These are phyloP conservation scores for Heterotilapia buettikoferi DNA, from an alignment of 2,113 vertebrate genomes.

Conservation along the genomic window DNA sequence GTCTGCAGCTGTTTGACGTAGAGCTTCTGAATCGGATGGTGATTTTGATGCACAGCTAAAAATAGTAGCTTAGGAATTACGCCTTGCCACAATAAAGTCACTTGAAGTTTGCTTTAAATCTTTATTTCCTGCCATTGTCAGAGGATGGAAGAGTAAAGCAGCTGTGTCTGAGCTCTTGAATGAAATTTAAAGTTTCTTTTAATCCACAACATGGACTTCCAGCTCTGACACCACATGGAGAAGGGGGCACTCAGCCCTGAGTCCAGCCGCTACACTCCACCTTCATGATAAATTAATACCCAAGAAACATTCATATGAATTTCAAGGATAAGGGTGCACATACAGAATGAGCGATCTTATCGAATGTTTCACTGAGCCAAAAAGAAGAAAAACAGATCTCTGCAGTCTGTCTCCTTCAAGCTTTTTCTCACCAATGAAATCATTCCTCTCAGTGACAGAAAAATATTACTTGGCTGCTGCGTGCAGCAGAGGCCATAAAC, in stretches of 20 bases:
- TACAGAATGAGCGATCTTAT: not conserved
- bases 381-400: not conserved
- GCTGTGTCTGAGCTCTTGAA: not conserved
- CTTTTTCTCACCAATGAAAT: not conserved
- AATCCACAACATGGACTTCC: not conserved
- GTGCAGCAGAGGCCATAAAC: not conserved
- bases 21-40: not conserved
- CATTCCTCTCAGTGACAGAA: not conserved
- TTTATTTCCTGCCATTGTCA: not conserved
- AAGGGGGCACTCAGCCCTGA: not conserved
- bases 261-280: not conserved
- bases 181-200: not conserved
- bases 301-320: conserved; percentile 16
- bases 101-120: not conserved
- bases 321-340: not conserved
- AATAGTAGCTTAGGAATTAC: not conserved
- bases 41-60: not conserved
- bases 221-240: not conserved
- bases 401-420: not conserved
- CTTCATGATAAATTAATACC: conserved; percentile 26
- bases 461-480: not conserved
- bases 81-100: not conserved
- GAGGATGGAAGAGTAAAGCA: not conserved
- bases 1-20: not conserved
- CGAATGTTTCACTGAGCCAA: not conserved